phyloP scores from a whole-genome alignment of 2,888 invertebrate genomes.

The Euproctis similis region DNA sequence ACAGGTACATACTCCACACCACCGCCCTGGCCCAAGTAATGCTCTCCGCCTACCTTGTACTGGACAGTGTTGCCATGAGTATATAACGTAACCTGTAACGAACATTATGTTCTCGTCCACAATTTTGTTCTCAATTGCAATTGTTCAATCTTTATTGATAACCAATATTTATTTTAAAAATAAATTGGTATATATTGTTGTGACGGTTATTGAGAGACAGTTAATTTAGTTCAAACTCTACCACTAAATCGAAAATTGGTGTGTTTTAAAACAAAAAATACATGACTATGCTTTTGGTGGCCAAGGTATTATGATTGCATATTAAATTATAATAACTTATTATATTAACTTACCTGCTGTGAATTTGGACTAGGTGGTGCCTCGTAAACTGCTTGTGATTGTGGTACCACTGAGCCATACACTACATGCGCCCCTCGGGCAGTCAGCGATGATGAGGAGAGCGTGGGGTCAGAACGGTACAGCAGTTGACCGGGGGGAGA shows the following conservation, averaged over 20 bases:
- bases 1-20: conserved; percentile 66
- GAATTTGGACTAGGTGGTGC: conserved; percentile 75
- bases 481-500: conserved; percentile 76
- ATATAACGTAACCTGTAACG: conserved; percentile 74
- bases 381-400: conserved; percentile 68
- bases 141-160: no score
- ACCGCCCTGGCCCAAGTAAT: conserved; percentile 52
- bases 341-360: conserved; percentile 70
- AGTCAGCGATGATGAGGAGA: conserved; percentile 77
- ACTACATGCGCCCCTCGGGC: conserved; percentile 70
- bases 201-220: no score
- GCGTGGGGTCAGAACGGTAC: conserved; percentile 80
- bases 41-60: conserved; percentile 68
- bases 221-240: no score
- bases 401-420: conserved; percentile 60
- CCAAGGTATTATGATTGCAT: no score
- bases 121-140: no score
- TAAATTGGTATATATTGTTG: no score
- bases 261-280: no score
- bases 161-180: no score
- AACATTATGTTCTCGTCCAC: no score
- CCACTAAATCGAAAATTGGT: no score
- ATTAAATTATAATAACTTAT: no score
- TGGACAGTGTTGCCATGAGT: conserved; percentile 71
- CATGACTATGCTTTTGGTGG: no score